Base-by-base conservation (phyloP, 2,113 vertebrate species). In the Gulo gulo region DNA sequence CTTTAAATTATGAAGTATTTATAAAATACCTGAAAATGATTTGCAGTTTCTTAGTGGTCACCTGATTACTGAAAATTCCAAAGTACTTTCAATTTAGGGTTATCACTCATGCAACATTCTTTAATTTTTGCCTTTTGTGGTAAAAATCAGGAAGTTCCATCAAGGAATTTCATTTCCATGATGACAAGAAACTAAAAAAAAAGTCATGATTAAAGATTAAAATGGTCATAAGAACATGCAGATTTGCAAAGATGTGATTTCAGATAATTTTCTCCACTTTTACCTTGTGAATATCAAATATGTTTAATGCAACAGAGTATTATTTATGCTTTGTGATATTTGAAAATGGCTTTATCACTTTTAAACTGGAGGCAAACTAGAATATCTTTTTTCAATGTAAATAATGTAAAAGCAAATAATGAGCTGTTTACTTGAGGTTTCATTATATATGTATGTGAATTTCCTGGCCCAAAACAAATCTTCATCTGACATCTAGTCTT, bases 21-120 rank as follows among this genome's bases (percentile, higher is more conserved):
- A 57, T n/a, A 95, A 55, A 6, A 57, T 16, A 57, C 4, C 6
- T 11, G 79, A n/a, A 87, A 92, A 89, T 87, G 18, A 91, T 85
- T 82, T 95, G 9, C 11, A 73, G 16, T 91, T 94, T 55, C 26
- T 86, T 67, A 31, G 11, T 69, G 45, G 36, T 89, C 91, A 21
- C 42, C 39, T 91, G n/a, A 89, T 95, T 95, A 95, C 88, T 97
- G 39, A 96, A 93, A 92, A 79, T 93, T 86, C n/a, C 23, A 45
- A 91, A 91, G 52, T 86, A 86, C 85, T 97, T 97, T 97, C 20
- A 4, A 61, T 36, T 82, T 88, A 86, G 31, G 2, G 76, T 93
- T 29, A 73, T 90, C 31, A 73, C 61, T 88, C 34, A 73, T 52
- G 59, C 6, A 87, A 20, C 13, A 79, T 57, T 78, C 14, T 65